phyloP scores from a whole-genome alignment of 2,797 vertebrate species.

The Pampus argenteus region DNA sequence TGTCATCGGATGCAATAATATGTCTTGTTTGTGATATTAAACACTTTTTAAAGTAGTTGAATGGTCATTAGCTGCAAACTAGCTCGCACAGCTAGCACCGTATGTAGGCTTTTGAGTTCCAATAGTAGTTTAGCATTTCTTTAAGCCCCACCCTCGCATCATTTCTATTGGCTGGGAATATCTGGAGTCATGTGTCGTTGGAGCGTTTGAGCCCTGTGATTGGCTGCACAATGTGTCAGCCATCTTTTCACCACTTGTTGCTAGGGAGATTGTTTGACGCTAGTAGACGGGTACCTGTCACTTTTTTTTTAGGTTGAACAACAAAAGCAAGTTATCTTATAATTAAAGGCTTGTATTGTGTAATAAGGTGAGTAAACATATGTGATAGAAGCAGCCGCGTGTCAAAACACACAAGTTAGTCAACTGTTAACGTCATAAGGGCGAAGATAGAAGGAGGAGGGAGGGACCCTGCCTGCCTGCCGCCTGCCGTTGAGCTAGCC shows the following conservation, averaged over 20 bases:
- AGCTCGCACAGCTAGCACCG: constrained; percentile 67
- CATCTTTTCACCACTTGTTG: constrained; percentile 86
- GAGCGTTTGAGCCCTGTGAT: constrained; percentile 26
- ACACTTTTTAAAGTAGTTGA: constrained; percentile 61
- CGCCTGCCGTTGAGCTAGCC: constrained; percentile 60
- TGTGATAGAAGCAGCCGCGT: constrained; percentile 10
- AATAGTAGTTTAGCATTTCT: constrained; percentile 59
- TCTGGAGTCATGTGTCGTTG: constrained; percentile 69
- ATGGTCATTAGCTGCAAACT: constrained; percentile 54
- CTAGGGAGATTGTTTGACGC: constrained; percentile 86
- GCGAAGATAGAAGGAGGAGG: constrained; percentile 74
- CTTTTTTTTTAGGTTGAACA: constrained; percentile 46
- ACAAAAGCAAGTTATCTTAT: constrained; percentile 11
- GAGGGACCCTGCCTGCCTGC: constrained; percentile 73
- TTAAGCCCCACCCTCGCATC: constrained; percentile 48
- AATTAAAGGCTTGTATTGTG: background rate
- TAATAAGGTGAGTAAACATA: background rate
- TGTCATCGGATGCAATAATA: background rate
- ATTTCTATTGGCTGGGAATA: constrained; percentile 71
- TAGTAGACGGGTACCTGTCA: constrained; percentile 57
- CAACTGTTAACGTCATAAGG: constrained; percentile 68
- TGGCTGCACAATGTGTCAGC: constrained; percentile 65
- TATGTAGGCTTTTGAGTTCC: constrained; percentile 35
- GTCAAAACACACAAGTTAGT: constrained; percentile 42
- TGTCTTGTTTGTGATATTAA: constrained; percentile 5